These are phyloP conservation scores for Lacerta agilis DNA, from an alignment of 2,797 vertebrate genomes.

Conservation along the genomic window DNA sequence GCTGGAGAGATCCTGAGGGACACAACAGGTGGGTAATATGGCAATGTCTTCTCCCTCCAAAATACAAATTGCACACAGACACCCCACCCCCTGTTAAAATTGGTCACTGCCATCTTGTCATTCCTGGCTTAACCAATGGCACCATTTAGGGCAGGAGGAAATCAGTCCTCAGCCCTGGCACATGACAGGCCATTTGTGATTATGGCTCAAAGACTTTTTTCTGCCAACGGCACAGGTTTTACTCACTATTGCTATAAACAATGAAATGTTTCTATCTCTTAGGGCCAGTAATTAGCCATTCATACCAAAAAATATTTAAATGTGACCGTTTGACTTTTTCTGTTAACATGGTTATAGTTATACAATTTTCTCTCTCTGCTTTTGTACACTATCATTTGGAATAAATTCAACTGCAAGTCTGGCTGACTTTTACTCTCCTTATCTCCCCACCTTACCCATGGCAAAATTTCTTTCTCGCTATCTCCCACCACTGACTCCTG, in stretches of 20 bases:
- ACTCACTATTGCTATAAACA: not conserved
- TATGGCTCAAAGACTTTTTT: not conserved
- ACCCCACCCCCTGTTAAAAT: not conserved
- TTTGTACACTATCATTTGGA: not conserved
- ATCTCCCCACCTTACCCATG: not conserved
- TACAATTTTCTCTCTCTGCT: not conserved
- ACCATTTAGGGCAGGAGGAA: too few species aligned
- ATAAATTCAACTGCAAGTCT: not conserved
- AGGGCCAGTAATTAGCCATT: not conserved
- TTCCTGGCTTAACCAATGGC: not conserved
- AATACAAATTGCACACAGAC: not conserved
- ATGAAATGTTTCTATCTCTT: not conserved
- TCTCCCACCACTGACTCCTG: not conserved
- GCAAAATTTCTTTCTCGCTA: too few species aligned
- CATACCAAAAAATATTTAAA: not conserved
- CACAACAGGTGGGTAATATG: constrained; percentile 5
- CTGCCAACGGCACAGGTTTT: not conserved
- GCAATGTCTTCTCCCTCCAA: not conserved
- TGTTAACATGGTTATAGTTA: not conserved
- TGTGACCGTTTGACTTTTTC: not conserved
- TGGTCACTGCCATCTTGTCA: not conserved
- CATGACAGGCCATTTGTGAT: not conserved
- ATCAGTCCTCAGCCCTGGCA: too few species aligned
- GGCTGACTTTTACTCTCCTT: not conserved
- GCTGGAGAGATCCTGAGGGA: not conserved